Evolutionary conservation across 2,888 invertebrate genomes (phyloP), one percentile per base, ranked within the genome.

Genomic region (Malthinus flaveolus): DNA sequence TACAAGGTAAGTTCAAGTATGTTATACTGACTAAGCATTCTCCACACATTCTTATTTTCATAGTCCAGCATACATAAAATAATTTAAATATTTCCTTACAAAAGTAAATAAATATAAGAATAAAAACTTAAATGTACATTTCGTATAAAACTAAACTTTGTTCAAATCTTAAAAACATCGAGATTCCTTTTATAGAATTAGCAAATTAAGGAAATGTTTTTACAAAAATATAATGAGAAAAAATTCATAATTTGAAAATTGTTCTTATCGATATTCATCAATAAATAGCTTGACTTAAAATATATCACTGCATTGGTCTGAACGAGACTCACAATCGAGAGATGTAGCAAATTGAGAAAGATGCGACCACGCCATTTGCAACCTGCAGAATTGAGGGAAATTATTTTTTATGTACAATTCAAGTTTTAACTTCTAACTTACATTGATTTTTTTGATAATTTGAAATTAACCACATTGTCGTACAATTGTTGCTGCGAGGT

Each of bases 361-460:
- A 61, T 79, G 76, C 3, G 69, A 62, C 69, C 75, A 71, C 3
- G 73, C 66, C 34, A 74, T 61, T 59, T 75, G 65, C 44, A 79
- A 69, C 59, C 79, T 79, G 66, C 56, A 73, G 74, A 59, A 64
- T 62, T 57, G 59, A 62, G 59, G 49, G 49, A 58, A 53, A 35
- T 61, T 53, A 45, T 37, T 35, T 51, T 32, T 42, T 15, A 42
- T 33, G 1, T 3, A 12, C 11, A 32, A 12, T 36, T 12, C 15
- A 13, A 32, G 10, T 13, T 32, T 8, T 8, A 32, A 33, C 52
- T 55, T 63, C n/a, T n/a, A n/a, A 75, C 77, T 78, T 75, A 80
- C 80, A 77, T 62, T 59, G 73, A 68, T 66, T 73, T 72, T 59
- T 78, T 77, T 47, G 77, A 73, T 35, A 80, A 66, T 57, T 73